Conservation (phyloP, 2,797 vertebrate genomes). For the Arctocebus calabarensis region DNA sequence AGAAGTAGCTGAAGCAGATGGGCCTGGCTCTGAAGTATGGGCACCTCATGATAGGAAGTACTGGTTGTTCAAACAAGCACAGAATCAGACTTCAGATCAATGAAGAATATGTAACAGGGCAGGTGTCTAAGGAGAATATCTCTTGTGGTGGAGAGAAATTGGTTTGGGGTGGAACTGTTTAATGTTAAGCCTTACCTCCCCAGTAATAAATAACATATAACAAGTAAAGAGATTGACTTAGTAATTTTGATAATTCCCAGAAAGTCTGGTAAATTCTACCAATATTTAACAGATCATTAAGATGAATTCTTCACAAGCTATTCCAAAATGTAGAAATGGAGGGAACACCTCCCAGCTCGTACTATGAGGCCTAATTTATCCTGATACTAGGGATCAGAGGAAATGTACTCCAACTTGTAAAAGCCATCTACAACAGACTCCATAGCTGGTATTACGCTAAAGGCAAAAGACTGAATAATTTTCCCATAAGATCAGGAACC, state of each 20-base stretch:
- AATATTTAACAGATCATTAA: neutral
- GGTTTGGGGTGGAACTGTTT: neutral
- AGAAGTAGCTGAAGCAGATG: neutral
- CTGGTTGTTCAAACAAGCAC: neutral
- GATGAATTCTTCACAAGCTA: neutral
- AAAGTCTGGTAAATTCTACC: constrained; percentile 11
- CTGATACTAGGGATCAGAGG: neutral
- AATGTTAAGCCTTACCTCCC: neutral
- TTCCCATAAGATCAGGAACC: neutral
- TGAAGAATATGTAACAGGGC: neutral
- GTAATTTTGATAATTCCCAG: constrained; percentile 10
- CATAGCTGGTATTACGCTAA: neutral
- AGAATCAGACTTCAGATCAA: neutral
- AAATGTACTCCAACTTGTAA: neutral
- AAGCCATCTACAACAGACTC: neutral
- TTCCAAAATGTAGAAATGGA: neutral
- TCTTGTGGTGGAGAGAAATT: neutral
- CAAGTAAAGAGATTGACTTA: neutral
- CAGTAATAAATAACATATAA: neutral
- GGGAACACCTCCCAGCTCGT: neutral
- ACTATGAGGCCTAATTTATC: neutral
- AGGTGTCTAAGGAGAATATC: neutral
- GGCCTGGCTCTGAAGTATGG: neutral
- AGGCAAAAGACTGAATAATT: neutral
- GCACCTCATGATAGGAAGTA: neutral